Evolutionary conservation across 2,888 invertebrate genomes (phyloP).

Genomic region (Mycalesis mineus): DNA sequence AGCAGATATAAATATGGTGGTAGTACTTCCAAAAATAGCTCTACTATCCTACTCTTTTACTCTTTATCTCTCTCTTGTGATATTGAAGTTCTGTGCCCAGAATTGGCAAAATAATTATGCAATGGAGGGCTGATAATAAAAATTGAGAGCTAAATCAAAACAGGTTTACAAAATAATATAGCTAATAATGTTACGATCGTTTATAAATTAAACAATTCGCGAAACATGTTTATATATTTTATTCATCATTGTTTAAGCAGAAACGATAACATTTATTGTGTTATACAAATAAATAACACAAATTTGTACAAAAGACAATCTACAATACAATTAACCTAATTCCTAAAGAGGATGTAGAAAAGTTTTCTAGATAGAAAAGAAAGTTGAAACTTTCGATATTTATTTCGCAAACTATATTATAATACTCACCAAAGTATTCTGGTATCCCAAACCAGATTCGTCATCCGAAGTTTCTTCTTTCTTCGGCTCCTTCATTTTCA

Average conservation of each 20-base stretch:
- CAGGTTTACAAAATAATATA: too few species aligned
- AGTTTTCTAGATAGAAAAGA: slow-evolving; percentile 54
- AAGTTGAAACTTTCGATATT: slow-evolving; percentile 39
- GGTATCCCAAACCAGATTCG: slow-evolving; percentile 83
- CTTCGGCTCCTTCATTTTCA: slow-evolving; percentile 53
- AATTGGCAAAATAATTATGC: too few species aligned
- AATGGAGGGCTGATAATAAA: too few species aligned
- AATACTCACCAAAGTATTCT: slow-evolving; percentile 84
- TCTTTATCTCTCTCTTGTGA: too few species aligned
- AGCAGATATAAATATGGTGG: too few species aligned
- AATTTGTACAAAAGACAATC: not conserved
- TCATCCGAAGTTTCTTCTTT: slow-evolving; percentile 76
- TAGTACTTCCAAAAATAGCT: too few species aligned
- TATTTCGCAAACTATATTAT: slow-evolving; percentile 18
- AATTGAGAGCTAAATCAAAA: too few species aligned
- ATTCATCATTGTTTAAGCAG: not conserved
- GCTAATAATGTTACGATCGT: too few species aligned
- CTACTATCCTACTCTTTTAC: too few species aligned
- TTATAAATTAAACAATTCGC: not conserved
- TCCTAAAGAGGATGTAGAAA: slow-evolving; percentile 16
- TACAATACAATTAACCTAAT: not conserved
- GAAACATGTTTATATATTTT: not conserved
- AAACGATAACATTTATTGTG: not conserved
- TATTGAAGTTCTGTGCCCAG: too few species aligned
- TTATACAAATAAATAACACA: not conserved